These are phyloP conservation scores for Chloroceryle inda DNA, from an alignment of 2,797 vertebrate genomes.

Conservation along the genomic window DNA sequence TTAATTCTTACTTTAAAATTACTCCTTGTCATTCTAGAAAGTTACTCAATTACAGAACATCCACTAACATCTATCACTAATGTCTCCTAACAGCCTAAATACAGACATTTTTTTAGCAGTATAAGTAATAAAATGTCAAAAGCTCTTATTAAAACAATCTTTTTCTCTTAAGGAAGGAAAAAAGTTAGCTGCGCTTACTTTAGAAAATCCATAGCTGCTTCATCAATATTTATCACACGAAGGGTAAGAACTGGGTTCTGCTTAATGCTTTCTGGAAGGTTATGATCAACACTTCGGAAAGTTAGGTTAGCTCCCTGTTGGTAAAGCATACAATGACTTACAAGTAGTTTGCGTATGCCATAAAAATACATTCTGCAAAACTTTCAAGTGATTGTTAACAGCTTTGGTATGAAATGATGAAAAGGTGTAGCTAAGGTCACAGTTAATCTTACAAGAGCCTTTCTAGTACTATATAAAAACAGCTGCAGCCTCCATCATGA, in stretches of 20 bases:
- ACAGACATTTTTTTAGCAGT: background rate
- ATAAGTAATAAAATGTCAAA: background rate
- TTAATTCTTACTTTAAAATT: background rate
- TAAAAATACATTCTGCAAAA: background rate
- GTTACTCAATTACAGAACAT: background rate
- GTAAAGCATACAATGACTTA: constrained; percentile 33
- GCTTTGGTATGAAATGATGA: background rate
- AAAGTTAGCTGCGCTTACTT: constrained; percentile 74
- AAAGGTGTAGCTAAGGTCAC: background rate
- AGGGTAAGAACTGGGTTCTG: constrained; percentile 77
- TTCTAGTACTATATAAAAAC: background rate
- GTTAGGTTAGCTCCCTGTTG: constrained; percentile 83
- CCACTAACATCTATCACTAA: background rate
- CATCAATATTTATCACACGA: constrained; percentile 82
- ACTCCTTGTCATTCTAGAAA: background rate
- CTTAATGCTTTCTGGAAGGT: constrained; percentile 82
- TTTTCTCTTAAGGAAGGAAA: background rate
- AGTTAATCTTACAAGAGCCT: background rate
- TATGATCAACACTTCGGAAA: constrained; percentile 81
- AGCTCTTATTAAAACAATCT: background rate
- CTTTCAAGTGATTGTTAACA: background rate
- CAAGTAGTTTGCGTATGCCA: background rate
- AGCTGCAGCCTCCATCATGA: background rate
- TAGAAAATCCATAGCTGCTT: constrained; percentile 74
- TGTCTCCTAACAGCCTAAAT: background rate